A percentile compares a stretch with the other conserved stretches of the same genome.
These are phyloP conservation scores for Plutella xylostella DNA, from an alignment of 2,888 invertebrate genomes.

Conservation along the genomic window DNA sequence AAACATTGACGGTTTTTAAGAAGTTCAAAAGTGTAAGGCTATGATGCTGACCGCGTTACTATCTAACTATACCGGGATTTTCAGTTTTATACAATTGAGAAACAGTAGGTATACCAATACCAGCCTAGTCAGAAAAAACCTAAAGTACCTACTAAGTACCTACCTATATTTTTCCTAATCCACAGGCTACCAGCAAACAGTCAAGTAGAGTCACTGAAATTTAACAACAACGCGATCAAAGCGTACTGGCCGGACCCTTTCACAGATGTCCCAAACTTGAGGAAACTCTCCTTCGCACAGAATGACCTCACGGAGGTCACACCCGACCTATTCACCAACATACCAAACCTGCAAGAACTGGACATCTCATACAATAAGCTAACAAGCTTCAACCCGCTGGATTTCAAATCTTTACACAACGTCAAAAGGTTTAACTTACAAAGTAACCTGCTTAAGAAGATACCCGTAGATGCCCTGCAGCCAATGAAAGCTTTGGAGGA, in stretches of 20 bases:
- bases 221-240: slow-evolving; percentile 52
- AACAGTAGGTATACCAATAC: not conserved
- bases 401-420: slow-evolving; percentile 42
- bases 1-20: too few species aligned
- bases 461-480: slow-evolving; percentile 46
- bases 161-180: slow-evolving; percentile 14
- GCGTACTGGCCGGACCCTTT: slow-evolving; percentile 61
- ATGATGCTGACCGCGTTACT: too few species aligned
- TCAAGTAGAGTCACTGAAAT: slow-evolving; percentile 45
- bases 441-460: slow-evolving; percentile 47
- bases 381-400: slow-evolving; percentile 40
- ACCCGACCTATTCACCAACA: slow-evolving; percentile 54
- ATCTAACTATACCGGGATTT: too few species aligned
- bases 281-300: slow-evolving; percentile 55
- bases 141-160: too few species aligned
- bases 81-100: not conserved
- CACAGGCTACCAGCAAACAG: slow-evolving; percentile 55
- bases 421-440: slow-evolving; percentile 56
- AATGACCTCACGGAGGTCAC: slow-evolving; percentile 57
- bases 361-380: slow-evolving; percentile 67
- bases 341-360: slow-evolving; percentile 48
- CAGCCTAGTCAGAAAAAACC: not conserved
- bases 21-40: too few species aligned
- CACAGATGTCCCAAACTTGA: slow-evolving; percentile 43
- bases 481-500: slow-evolving; percentile 47